Evolutionary conservation across 2,797 vertebrate species (phyloP), one percentile per base, ranked within the genome.

Genomic region (Bradypodion pumilum): DNA sequence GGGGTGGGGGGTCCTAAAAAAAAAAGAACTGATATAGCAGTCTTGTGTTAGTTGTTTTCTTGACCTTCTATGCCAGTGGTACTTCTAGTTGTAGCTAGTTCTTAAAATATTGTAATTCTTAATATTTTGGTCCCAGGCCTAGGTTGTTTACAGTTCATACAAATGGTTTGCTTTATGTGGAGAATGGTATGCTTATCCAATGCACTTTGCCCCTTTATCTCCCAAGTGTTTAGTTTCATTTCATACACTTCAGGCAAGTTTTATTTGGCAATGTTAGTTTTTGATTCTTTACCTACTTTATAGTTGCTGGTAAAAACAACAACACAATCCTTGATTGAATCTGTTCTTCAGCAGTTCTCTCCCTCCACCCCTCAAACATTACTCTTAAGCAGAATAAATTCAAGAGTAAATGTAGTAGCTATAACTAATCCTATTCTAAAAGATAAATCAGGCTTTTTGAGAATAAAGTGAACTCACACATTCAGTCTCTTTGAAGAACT

Each of bases 21-120:
- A 0, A 0, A n/a, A n/a, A n/a, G n/a, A n/a, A n/a, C n/a, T 10
- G 63, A 13, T 1, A 40, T 62, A 66, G 62, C 16, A 59, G 9
- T 35, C 59, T 70, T 60, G 25, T 74, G 25, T 40, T 69, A 80
- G 16, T 27, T 65, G 60, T 74, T 60, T 74, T 49, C 12, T 81
- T 62, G 66, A 85, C 56, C 42, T 46, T n/a, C 60, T 59, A 1
- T 5, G 62, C 69, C 44, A 25, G 63, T 5, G 56, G 23, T 62
- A 29, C 29, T 60, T 69, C n/a, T 44, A 32, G 37, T 5, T 16
- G 13, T 35, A 73, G 52, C 23, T 63, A 35, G 7, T 74, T 52
- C 56, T 65, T 32, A 80, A 78, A 56, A 56, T 5, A 15, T 56
- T 56, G 52, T 21, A 52, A 56, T 56, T 52, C 56, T 65, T 32